Evolutionary conservation across 1,140 invertebrate species (phyloP).

Genomic region (Drosophila pruinosa): DNA sequence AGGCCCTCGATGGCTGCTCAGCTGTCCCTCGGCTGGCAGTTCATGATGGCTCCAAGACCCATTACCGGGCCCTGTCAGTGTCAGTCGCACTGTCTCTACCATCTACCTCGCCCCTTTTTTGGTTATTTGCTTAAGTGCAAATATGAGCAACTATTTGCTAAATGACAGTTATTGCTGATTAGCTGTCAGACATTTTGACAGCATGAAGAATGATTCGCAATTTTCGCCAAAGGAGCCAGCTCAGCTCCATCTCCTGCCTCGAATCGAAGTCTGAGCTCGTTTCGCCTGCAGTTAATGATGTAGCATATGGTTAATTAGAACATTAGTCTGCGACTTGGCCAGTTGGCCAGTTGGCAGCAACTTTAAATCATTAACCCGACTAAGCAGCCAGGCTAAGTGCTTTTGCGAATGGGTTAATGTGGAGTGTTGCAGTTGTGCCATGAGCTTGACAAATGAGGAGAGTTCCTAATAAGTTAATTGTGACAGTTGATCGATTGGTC

Average conservation of each 20-base stretch:
- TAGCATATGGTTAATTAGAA: slow-evolving; percentile 79
- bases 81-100: slow-evolving; percentile 35
- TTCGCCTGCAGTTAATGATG: slow-evolving; percentile 70
- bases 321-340: slow-evolving; percentile 56
- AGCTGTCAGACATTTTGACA: slow-evolving; percentile 80
- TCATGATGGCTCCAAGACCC: slow-evolving; percentile 49
- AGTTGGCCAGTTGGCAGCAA: slow-evolving; percentile 44
- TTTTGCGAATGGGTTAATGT: slow-evolving; percentile 42
- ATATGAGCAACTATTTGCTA: slow-evolving; percentile 82
- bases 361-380: slow-evolving; percentile 67
- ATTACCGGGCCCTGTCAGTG: slow-evolving; percentile 65
- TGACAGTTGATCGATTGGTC: neutral
- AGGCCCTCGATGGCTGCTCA: slow-evolving; percentile 28
- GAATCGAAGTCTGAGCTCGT: neutral
- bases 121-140: slow-evolving; percentile 81
- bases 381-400: slow-evolving; percentile 29
- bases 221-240: slow-evolving; percentile 52
- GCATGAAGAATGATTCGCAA: slow-evolving; percentile 79
- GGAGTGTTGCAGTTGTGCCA: neutral
- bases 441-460: slow-evolving; percentile 13
- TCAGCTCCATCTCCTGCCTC: neutral
- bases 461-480: neutral
- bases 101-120: neutral
- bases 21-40: slow-evolving; percentile 31
- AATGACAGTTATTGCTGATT: slow-evolving; percentile 81